phyloP scores from a whole-genome alignment of 1,140 invertebrate species.

The Pantala flavescens region DNA sequence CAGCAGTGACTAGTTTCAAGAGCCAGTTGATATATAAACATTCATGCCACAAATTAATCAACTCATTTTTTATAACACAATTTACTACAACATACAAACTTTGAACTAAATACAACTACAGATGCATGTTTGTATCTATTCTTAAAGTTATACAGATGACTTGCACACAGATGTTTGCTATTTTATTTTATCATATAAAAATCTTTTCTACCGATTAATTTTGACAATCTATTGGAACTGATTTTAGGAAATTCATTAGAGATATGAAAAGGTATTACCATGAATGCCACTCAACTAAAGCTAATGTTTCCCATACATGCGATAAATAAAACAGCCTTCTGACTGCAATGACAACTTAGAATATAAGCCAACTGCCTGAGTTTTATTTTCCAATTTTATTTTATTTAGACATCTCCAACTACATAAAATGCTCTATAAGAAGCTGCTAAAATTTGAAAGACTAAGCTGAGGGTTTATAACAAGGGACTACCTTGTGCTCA shows the following conservation, averaged over 20 bases:
- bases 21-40: background rate
- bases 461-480: background rate
- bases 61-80: background rate
- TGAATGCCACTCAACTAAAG: background rate
- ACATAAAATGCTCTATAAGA: background rate
- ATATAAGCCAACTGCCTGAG: background rate
- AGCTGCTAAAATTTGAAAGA: background rate
- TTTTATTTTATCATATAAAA: background rate
- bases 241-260: background rate
- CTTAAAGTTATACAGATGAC: too few relatives aligned
- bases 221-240: background rate
- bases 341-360: background rate
- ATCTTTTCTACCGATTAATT: background rate
- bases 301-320: background rate
- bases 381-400: background rate
- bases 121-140: background rate
- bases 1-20: slow-evolving; percentile 4
- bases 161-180: background rate
- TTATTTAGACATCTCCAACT: background rate
- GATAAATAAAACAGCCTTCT: background rate
- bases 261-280: background rate
- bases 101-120: background rate
- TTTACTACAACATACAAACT: background rate
- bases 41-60: background rate
- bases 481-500: background rate